Conservation (phyloP, 2,888 invertebrate genomes). For the Nomada ruficornis region DNA sequence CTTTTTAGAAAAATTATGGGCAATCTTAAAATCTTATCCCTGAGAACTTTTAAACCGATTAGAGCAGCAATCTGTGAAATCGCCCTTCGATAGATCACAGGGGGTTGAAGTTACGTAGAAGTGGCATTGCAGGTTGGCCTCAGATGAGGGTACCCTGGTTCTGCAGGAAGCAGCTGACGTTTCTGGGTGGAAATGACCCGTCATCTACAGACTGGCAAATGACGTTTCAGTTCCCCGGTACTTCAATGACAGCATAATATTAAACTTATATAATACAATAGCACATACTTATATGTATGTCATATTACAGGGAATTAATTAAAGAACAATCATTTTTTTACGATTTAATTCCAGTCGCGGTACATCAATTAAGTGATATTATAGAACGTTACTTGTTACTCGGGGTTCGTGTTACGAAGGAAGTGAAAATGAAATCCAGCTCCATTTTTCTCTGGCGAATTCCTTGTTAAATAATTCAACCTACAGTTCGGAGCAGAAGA, state of each 20-base stretch:
- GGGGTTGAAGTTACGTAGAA: constrained; percentile 50
- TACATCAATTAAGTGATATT: constrained; percentile 70
- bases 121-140: constrained; percentile 56
- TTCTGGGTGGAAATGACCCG: constrained; percentile 76
- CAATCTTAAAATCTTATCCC: constrained; percentile 61
- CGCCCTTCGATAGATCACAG: constrained; percentile 51
- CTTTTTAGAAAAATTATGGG: constrained; percentile 28
- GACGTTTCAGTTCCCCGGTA: constrained; percentile 43
- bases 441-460: neutral
- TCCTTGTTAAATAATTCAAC: constrained; percentile 33
- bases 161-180: constrained; percentile 71
- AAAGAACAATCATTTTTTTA: no score
- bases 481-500: no score
- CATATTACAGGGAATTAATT: neutral
- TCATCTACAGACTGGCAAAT: constrained; percentile 73
- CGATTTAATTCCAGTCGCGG: constrained; percentile 63
- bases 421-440: neutral
- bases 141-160: constrained; percentile 56
- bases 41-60: constrained; percentile 65
- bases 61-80: constrained; percentile 70
- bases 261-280: constrained; percentile 10
- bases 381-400: constrained; percentile 66
- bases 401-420: constrained; percentile 56
- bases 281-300: neutral
- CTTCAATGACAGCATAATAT: constrained; percentile 39